Conservation (phyloP, 2,113 vertebrate species). For the Apaloderma vittatum region DNA sequence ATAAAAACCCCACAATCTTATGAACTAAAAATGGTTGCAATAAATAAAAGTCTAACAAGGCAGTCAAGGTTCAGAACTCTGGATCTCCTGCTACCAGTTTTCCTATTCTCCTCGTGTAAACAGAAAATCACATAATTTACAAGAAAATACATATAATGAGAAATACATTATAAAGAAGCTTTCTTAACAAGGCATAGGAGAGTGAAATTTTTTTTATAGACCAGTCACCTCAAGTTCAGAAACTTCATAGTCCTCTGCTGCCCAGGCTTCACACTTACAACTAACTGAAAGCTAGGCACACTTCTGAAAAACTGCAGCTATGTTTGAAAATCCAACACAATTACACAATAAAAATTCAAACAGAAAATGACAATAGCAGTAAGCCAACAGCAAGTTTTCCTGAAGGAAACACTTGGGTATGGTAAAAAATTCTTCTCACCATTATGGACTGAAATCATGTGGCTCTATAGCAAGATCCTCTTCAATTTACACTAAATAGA, state of each 20-base stretch:
- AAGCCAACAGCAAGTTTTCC: background rate
- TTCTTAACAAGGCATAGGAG: background rate
- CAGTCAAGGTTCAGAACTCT: background rate
- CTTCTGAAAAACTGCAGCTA: background rate
- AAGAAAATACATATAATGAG: background rate
- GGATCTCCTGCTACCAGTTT: background rate
- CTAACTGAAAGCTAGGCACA: background rate
- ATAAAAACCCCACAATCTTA: background rate
- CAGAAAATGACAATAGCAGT: background rate
- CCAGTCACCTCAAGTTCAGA: background rate
- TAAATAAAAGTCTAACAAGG: background rate
- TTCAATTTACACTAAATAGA: background rate
- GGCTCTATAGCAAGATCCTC: background rate
- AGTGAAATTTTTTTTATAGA: background rate
- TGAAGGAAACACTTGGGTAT: background rate
- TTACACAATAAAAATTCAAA: background rate
- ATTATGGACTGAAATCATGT: rapidly evolving
- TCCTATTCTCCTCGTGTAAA: background rate
- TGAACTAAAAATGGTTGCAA: background rate
- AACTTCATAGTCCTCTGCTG: background rate
- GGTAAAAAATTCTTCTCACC: background rate
- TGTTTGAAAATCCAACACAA: background rate
- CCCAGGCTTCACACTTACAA: background rate
- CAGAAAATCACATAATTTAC: background rate
- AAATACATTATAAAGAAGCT: background rate